These are phyloP conservation scores for Zaprionus africanus DNA, from an alignment of 1,140 invertebrate species.

Conservation along the genomic window DNA sequence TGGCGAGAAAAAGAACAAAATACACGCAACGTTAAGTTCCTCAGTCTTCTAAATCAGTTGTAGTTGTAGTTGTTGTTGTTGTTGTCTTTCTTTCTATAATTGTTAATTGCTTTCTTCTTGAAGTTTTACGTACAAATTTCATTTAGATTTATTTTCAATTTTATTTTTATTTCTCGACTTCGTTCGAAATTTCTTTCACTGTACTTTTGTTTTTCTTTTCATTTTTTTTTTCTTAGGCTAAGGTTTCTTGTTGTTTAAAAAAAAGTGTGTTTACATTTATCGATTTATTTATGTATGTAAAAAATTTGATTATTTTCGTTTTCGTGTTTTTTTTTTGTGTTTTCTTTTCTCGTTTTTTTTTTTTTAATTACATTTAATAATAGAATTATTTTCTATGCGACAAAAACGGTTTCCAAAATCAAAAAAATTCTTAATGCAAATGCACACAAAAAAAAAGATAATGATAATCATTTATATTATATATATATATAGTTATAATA, in stretches of 20 bases:
- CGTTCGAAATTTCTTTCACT: conserved; percentile 13
- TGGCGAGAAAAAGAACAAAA: conserved; percentile 23
- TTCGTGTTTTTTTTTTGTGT: conserved; percentile 44
- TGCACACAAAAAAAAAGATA: conserved; percentile 42
- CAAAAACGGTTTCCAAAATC: conserved; percentile 49
- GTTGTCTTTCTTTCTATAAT: conserved; percentile 44
- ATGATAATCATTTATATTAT: conserved; percentile 39
- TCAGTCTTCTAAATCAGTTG: conserved; percentile 82
- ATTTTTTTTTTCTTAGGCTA: conserved; percentile 33
- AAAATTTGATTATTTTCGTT: conserved; percentile 77
- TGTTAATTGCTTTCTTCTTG: conserved; percentile 42
- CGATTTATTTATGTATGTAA: conserved; percentile 79
- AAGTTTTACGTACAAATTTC: conserved; percentile 79
- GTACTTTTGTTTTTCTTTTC: conserved; percentile 24
- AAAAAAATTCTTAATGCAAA: conserved; percentile 30
- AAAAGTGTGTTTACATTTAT: conserved; percentile 77
- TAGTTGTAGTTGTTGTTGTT: conserved; percentile 61
- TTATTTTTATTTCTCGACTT: conserved; percentile 33
- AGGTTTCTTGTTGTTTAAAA: conserved; percentile 47
- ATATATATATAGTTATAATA: conserved; percentile 28
- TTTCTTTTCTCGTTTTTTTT: conserved; percentile 25
- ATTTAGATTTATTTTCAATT: conserved; percentile 8
- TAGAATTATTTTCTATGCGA: conserved; percentile 70
- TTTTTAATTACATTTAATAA: conserved; percentile 75
- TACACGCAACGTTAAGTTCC: conserved; percentile 59